Conservation (phyloP, 2,888 invertebrate genomes). For the Mesorhabditis belari region DNA sequence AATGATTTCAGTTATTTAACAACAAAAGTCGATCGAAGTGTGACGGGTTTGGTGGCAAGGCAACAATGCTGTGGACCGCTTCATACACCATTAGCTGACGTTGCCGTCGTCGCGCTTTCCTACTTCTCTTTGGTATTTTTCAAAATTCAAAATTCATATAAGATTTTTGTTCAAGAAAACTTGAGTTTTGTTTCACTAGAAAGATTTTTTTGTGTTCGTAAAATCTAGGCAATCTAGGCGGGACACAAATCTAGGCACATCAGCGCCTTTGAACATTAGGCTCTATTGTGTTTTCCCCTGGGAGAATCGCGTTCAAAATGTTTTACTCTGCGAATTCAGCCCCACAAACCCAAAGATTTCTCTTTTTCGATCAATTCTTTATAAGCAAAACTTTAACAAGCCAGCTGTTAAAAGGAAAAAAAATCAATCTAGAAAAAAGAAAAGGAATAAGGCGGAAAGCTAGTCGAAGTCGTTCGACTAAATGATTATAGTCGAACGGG, state of each 20-base stretch:
- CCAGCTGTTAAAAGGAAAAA: too few relatives aligned
- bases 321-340: not conserved
- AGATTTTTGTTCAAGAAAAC: too few relatives aligned
- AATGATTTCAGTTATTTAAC: slow-evolving; percentile 30
- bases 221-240: too few relatives aligned
- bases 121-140: slow-evolving; percentile 64
- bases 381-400: too few relatives aligned
- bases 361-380: too few relatives aligned
- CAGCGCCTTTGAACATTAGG: not conserved
- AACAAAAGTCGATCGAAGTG: slow-evolving; percentile 65
- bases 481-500: slow-evolving; percentile 9
- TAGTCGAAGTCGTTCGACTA: too few relatives aligned
- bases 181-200: too few relatives aligned
- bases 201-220: too few relatives aligned
- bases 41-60: slow-evolving; percentile 87
- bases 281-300: not conserved
- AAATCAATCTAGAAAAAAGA: too few relatives aligned
- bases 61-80: slow-evolving; percentile 96
- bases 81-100: slow-evolving; percentile 90
- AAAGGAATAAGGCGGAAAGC: not conserved
- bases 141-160: too few relatives aligned
- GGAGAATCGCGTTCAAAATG: not conserved
- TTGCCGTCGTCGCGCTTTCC: slow-evolving; percentile 76
- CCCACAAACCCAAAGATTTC: not conserved
- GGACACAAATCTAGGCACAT: too few relatives aligned